These are phyloP conservation scores for Eleginops maclovinus DNA, from an alignment of 2,113 vertebrate species.

Conservation along the genomic window DNA sequence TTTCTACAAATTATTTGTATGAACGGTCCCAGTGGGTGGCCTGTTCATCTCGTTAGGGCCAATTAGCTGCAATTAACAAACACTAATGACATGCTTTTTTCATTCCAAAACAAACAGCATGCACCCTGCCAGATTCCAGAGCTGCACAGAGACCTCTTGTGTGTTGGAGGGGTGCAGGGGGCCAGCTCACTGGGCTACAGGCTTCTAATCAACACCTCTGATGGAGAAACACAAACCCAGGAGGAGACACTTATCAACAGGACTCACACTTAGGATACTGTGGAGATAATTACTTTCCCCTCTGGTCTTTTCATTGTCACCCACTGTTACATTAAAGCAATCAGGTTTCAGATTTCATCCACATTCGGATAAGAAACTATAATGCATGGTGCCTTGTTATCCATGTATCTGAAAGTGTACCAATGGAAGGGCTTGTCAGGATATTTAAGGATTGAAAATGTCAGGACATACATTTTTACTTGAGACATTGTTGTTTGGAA, in stretches of 20 bases:
- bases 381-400: not conserved
- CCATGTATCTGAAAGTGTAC: not conserved
- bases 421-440: not conserved
- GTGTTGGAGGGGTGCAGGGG: constrained; percentile 61
- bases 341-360: constrained; percentile 15
- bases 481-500: not conserved
- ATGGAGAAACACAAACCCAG: constrained; percentile 52
- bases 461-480: not conserved
- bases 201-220: constrained; percentile 66
- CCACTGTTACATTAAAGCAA: constrained; percentile 9
- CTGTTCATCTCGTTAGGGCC: constrained; percentile 99
- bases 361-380: not conserved
- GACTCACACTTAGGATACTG: constrained; percentile 26
- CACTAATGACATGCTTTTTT: constrained; percentile 96
- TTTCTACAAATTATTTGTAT: constrained; percentile 99
- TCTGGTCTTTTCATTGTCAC: constrained; percentile 37
- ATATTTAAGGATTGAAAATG: not conserved
- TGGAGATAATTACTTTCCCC: constrained; percentile 23
- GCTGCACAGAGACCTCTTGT: constrained; percentile 65
- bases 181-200: constrained; percentile 35
- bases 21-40: constrained; percentile 97
- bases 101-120: constrained; percentile 82
- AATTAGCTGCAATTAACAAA: constrained; percentile 99
- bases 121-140: constrained; percentile 76
- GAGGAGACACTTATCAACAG: constrained; percentile 53